Evolutionary conservation across 1,140 invertebrate genomes (phyloP), one percentile per base, ranked within the genome.

Genomic region (Nilaparvata lugens): DNA sequence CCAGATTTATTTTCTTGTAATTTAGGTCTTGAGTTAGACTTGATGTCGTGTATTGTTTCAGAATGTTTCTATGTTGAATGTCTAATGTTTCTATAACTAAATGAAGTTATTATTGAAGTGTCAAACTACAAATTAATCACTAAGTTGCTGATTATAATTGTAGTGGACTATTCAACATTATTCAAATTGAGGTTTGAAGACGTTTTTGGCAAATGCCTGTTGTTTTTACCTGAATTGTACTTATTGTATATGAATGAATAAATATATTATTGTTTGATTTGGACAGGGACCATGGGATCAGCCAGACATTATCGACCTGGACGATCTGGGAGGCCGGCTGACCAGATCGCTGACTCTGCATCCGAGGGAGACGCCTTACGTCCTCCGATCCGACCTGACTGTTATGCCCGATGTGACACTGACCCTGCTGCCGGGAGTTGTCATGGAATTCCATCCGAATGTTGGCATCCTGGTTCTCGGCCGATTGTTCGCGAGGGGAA

Each of bases 401-500:
- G 84, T 99, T 0, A 97, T 99, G 95, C 95, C 96, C 0, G 87
- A 83, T 61, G 82, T 83, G 0, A 93, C 86, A 2, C 73, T 99
- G 2, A 87, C 83, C 0, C 93, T 99, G 60, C 82, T 85, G 59
- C 87, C 94, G 3, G 95, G 95, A 5, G 95, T 97, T 1, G 81
- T 87, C 2, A 78, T 99, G 70, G 93, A 97, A 75, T 97, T 99
- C 74, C 87, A 87, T 52, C 94, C 96, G 2, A 97, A 95, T 77
- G 92, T 99, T 64, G 95, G 97, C 0, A 95, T 99, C 62, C 76
- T 99, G 9, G 95, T 98, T 4, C 77, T 99, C 55, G 97, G 97
- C 0, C 87, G 87, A 1, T 74, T 99, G n/a, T 21, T 65, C 23
- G 95, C 94, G 2, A 74, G 84, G 58, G 97, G 97, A 0, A 81